phyloP scores from a whole-genome alignment of 2,888 invertebrate species.

The Tuta absoluta region DNA sequence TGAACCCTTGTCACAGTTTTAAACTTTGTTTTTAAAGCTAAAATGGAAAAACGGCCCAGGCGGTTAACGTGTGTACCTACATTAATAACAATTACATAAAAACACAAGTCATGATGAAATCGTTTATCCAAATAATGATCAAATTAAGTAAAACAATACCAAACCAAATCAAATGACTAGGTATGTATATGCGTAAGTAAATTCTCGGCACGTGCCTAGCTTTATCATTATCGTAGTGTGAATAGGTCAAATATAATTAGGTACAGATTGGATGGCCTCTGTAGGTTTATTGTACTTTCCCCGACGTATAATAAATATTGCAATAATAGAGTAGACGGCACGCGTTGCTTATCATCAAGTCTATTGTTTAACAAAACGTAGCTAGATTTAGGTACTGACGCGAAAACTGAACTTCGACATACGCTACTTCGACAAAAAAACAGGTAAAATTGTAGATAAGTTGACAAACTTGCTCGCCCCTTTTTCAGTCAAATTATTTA shows the following conservation, averaged over 20 bases:
- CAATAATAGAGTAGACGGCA: too few relatives aligned
- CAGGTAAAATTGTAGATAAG: too few relatives aligned
- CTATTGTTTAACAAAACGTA: too few relatives aligned
- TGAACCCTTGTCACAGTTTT: too few relatives aligned
- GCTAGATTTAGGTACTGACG: too few relatives aligned
- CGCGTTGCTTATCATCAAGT: too few relatives aligned
- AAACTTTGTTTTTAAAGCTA: too few relatives aligned
- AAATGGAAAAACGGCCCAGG: not conserved
- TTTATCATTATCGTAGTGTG: not conserved
- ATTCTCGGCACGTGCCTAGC: not conserved
- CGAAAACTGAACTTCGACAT: too few relatives aligned
- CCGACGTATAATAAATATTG: not conserved
- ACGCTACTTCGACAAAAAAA: too few relatives aligned
- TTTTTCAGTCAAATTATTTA: too few relatives aligned
- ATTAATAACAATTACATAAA: slow-evolving; percentile 3
- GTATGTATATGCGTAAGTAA: not conserved
- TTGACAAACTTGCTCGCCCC: too few relatives aligned
- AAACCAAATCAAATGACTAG: not conserved
- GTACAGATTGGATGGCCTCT: not conserved
- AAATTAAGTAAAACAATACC: not conserved
- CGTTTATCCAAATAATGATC: slow-evolving; percentile 1
- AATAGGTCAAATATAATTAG: not conserved
- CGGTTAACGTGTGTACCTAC: not conserved
- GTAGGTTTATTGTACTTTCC: not conserved
- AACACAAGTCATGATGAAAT: not conserved